Percentiles rank a stretch among this genome's conserved stretches.
Evolutionary conservation across 2,888 invertebrate species (phyloP).

Genomic region (Cantharis nigra): DNA sequence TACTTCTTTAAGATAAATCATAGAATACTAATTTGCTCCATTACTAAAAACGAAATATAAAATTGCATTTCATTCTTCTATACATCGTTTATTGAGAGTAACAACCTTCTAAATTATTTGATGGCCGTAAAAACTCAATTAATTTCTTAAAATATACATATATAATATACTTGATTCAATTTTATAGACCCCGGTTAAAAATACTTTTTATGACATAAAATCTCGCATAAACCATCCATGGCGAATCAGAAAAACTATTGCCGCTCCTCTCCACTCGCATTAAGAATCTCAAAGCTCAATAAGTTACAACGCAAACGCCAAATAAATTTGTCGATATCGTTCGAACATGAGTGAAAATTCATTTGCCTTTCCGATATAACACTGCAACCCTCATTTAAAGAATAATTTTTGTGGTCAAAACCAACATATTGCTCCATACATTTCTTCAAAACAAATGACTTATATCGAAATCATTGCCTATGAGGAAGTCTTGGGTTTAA

Average conservation of each 20-base stretch:
- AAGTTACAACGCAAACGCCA: background rate
- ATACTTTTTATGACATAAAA: background rate
- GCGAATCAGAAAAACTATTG: background rate
- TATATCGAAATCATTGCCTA: no score
- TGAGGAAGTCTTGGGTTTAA: no score
- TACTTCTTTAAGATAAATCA: background rate
- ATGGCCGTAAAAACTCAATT: background rate
- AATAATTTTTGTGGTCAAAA: background rate
- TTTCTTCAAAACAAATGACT: no score
- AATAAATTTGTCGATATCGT: background rate
- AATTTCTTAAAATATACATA: background rate
- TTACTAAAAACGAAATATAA: background rate
- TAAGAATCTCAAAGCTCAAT: background rate
- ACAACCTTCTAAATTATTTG: background rate
- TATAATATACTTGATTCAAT: background rate
- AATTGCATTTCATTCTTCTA: background rate
- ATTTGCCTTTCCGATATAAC: background rate
- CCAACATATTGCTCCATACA: background rate
- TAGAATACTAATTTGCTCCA: background rate
- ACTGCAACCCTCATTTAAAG: background rate
- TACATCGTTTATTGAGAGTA: background rate
- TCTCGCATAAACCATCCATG: background rate
- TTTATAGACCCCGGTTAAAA: background rate
- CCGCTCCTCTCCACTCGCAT: background rate
- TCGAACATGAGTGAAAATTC: background rate